Conservation (phyloP, 2,888 invertebrate species). For the Balanococcus diminutus region DNA sequence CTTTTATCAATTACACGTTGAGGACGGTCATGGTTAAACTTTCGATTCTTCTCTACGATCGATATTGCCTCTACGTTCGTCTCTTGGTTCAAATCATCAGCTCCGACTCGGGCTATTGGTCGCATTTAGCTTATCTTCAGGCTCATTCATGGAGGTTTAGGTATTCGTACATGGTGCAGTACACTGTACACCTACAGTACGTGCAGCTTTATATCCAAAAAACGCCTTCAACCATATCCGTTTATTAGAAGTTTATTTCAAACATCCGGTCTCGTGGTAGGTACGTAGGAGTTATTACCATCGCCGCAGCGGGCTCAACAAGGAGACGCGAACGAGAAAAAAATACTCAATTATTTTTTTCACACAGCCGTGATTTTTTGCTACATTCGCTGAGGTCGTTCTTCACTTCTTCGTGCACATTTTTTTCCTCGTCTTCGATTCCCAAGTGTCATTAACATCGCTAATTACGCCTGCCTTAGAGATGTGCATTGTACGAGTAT, state of each 20-base stretch:
- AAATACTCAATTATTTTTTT: not conserved
- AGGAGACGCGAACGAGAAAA: not conserved
- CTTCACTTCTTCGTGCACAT: not conserved
- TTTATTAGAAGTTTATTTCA: constrained; percentile 5
- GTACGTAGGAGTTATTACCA: not conserved
- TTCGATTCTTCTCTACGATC: not conserved
- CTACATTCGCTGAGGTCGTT: not conserved
- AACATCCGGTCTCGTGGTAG: constrained; percentile 3
- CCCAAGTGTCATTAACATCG: not conserved
- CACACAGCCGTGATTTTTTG: constrained; percentile 5
- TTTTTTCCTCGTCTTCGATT: not conserved
- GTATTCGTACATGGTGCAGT: not conserved
- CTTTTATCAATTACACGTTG: constrained; percentile 32
- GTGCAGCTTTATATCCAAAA: not conserved
- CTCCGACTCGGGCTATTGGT: not conserved
- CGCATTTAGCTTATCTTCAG: not conserved
- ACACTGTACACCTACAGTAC: not conserved
- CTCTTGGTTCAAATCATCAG: not conserved
- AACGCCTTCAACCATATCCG: constrained; percentile 33
- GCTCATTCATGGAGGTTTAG: not conserved
- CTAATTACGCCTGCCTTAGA: not conserved
- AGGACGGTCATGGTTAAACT: constrained; percentile 33
- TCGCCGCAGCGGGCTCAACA: not conserved
- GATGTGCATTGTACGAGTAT: not conserved
- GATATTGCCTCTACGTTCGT: not conserved